Evolutionary conservation across 2,113 vertebrate genomes (phyloP).

Genomic region (Otolemur garnettii): DNA sequence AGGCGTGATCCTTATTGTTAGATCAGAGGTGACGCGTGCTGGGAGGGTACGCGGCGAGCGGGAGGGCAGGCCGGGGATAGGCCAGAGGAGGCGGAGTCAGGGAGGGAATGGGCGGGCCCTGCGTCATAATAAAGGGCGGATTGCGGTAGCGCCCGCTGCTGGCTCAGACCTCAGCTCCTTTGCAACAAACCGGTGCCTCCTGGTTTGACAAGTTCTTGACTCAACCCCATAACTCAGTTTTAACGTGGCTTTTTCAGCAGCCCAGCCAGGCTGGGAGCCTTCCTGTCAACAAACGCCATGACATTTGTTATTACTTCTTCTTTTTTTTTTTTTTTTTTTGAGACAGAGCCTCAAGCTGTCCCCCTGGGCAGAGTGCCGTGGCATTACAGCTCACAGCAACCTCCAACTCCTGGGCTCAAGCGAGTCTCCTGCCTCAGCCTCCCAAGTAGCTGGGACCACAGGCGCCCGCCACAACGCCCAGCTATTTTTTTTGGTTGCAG

Average conservation of each 20-base stretch:
- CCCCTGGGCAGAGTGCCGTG: too few species aligned
- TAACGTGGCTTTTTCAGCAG: background rate
- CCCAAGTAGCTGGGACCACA: too few species aligned
- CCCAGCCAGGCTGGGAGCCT: background rate
- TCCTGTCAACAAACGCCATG: background rate
- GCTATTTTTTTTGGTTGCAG: too few species aligned
- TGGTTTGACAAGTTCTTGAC: slow-evolving; percentile 20
- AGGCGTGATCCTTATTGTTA: slow-evolving; percentile 46
- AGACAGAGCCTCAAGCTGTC: too few species aligned
- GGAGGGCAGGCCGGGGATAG: background rate
- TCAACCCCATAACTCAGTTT: slow-evolving; percentile 52
- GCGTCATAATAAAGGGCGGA: background rate
- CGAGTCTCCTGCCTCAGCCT: too few species aligned
- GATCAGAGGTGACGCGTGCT: background rate
- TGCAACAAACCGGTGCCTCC: background rate
- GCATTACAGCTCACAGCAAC: too few species aligned
- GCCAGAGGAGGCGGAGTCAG: background rate
- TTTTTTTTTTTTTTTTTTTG: too few species aligned
- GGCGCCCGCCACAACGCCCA: too few species aligned
- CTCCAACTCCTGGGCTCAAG: too few species aligned
- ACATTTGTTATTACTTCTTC: background rate
- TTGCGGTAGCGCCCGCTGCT: background rate
- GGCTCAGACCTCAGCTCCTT: background rate
- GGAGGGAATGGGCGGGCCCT: background rate
- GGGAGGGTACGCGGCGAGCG: rapidly evolving